Conservation (phyloP, 2,797 vertebrate species). For the Myotis pilosus region DNA sequence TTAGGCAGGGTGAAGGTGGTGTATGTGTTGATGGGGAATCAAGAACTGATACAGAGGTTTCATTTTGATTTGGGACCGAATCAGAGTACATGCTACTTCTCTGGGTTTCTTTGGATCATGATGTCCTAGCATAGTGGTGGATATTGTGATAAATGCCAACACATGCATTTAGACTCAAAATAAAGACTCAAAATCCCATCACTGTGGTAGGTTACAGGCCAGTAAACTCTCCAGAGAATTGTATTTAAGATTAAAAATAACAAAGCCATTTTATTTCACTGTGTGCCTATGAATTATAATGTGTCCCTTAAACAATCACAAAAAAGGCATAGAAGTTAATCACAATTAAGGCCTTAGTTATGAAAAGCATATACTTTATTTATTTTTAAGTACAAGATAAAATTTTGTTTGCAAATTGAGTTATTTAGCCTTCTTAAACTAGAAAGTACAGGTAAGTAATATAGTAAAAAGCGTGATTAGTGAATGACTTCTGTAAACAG, state of each 20-base stretch:
- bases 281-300: neutral
- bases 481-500: neutral
- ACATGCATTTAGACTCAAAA: neutral
- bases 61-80: neutral
- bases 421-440: neutral
- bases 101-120: neutral
- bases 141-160: neutral
- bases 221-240: neutral
- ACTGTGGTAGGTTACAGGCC: neutral
- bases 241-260: constrained; percentile 6
- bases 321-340: constrained; percentile 4
- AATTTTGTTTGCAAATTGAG: constrained; percentile 15
- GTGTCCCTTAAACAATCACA: neutral
- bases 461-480: neutral
- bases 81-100: neutral
- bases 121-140: neutral
- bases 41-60: neutral
- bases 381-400: neutral
- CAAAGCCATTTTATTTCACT: constrained; percentile 9
- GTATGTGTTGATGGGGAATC: neutral
- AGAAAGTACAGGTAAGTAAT: neutral
- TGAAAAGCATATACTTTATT: neutral
- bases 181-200: neutral
- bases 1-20: neutral
- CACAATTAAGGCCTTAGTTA: constrained; percentile 18